phyloP scores from a whole-genome alignment of 2,797 vertebrate species.

The Jordanella pulchra region DNA sequence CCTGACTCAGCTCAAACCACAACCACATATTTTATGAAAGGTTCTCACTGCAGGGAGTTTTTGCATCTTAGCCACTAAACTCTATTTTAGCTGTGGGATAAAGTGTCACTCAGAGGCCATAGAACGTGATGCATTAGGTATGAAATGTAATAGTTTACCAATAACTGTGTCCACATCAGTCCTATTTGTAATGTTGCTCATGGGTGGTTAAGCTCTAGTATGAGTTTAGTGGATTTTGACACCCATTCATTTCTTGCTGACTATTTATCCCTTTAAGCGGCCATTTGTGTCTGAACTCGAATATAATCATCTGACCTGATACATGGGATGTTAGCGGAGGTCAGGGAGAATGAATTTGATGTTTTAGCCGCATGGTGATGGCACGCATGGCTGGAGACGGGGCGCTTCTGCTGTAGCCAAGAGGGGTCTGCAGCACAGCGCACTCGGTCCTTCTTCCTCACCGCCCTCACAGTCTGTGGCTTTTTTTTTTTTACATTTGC shows the following conservation, averaged over 20 bases:
- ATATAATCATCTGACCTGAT: not conserved
- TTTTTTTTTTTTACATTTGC: constrained; percentile 18
- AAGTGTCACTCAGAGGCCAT: too few species aligned
- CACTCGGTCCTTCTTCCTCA: constrained; percentile 22
- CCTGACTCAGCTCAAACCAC: constrained; percentile 27
- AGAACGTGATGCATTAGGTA: too few species aligned
- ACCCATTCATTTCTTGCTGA: not conserved
- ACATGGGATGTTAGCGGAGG: not conserved
- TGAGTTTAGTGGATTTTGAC: not conserved
- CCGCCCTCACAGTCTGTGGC: constrained; percentile 3
- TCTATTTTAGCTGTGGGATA: too few species aligned
- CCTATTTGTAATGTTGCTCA: not conserved
- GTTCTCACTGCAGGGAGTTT: too few species aligned
- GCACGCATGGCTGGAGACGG: constrained; percentile 52
- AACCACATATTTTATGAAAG: not conserved
- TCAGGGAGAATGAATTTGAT: not conserved
- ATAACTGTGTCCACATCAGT: too few species aligned
- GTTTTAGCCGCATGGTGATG: constrained; percentile 9
- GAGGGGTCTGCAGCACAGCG: constrained; percentile 76
- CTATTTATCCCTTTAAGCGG: not conserved
- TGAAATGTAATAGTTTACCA: too few species aligned
- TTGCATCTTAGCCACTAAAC: not conserved
- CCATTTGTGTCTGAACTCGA: not conserved
- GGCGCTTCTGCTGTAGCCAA: constrained; percentile 54
- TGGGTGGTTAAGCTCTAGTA: not conserved